A percentile compares a stretch with the other conserved stretches of the same genome.
Conservation (phyloP, 2,113 vertebrate species). For the Vimba vimba region DNA sequence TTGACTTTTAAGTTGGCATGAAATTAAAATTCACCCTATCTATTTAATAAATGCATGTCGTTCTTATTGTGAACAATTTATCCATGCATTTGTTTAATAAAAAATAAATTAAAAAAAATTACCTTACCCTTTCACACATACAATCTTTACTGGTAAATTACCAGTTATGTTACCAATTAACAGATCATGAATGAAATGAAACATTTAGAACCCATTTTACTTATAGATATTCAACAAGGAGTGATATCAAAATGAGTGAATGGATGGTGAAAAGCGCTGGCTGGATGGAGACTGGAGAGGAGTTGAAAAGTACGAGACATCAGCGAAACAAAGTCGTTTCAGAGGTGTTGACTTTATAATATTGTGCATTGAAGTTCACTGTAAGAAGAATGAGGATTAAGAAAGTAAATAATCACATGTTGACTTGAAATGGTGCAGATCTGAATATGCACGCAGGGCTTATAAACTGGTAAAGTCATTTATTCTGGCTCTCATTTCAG, state of each 20-base stretch:
- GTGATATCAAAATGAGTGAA: too few species aligned
- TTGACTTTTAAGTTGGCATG: neutral
- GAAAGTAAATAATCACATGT: neutral
- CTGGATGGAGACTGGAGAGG: neutral
- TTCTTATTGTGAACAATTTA: too few species aligned
- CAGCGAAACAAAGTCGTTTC: neutral
- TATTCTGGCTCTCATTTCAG: slow-evolving; percentile 32
- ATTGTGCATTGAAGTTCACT: neutral
- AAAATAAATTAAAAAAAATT: too few species aligned
- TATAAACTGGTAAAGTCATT: neutral
- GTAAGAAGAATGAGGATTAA: neutral
- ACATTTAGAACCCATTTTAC: too few species aligned
- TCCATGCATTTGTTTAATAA: too few species aligned
- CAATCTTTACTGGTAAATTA: too few species aligned
- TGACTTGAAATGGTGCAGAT: neutral
- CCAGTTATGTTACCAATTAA: too few species aligned
- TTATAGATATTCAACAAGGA: too few species aligned
- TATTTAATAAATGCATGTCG: neutral
- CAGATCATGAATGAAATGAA: too few species aligned
- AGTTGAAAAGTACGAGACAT: neutral
- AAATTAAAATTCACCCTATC: neutral
- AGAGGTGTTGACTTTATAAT: neutral
- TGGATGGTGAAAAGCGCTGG: too few species aligned
- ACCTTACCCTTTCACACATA: too few species aligned
- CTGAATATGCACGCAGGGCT: neutral